Conservation (phyloP, 2,888 invertebrate species). For the Vesta saturnalis region DNA sequence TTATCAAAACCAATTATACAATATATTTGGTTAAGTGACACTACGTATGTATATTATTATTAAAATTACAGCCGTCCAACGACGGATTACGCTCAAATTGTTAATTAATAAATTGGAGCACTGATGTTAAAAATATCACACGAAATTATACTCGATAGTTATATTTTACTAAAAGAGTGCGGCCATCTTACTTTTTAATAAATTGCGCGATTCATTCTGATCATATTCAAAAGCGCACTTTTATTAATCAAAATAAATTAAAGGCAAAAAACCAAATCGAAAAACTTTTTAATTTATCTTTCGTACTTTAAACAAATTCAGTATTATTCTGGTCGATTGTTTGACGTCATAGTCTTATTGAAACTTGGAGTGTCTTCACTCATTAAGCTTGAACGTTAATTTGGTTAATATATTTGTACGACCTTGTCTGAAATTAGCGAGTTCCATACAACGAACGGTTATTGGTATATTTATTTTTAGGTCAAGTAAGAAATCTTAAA, state of each 20-base stretch:
- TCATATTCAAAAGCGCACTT: slow-evolving; percentile 21
- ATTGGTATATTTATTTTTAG: slow-evolving; percentile 42
- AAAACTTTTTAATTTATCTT: slow-evolving; percentile 6
- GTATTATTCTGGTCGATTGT: slow-evolving; percentile 46
- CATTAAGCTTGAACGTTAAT: slow-evolving; percentile 53
- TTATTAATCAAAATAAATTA: slow-evolving; percentile 23
- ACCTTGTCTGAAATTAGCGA: slow-evolving; percentile 54
- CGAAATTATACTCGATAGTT: slow-evolving; percentile 22
- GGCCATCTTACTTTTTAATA: slow-evolving; percentile 21
- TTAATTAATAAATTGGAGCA: slow-evolving; percentile 61
- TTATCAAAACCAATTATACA: slow-evolving; percentile 64
- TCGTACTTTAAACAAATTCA: slow-evolving; percentile 38
- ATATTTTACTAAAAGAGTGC: slow-evolving; percentile 11
- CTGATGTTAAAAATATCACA: slow-evolving; percentile 33
- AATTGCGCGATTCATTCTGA: slow-evolving; percentile 14
- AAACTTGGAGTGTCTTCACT: slow-evolving; percentile 47
- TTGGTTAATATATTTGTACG: slow-evolving; percentile 54
- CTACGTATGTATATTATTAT: slow-evolving; percentile 59
- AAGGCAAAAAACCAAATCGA: slow-evolving; percentile 14
- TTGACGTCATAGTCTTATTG: slow-evolving; percentile 49
- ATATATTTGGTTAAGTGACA: slow-evolving; percentile 62
- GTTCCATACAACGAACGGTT: slow-evolving; percentile 44
- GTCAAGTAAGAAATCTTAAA: slow-evolving; percentile 13
- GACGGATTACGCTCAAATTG: slow-evolving; percentile 59
- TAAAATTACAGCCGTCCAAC: slow-evolving; percentile 60